phyloP scores from a whole-genome alignment of 2,113 vertebrate species.

The Mixornis gularis region DNA sequence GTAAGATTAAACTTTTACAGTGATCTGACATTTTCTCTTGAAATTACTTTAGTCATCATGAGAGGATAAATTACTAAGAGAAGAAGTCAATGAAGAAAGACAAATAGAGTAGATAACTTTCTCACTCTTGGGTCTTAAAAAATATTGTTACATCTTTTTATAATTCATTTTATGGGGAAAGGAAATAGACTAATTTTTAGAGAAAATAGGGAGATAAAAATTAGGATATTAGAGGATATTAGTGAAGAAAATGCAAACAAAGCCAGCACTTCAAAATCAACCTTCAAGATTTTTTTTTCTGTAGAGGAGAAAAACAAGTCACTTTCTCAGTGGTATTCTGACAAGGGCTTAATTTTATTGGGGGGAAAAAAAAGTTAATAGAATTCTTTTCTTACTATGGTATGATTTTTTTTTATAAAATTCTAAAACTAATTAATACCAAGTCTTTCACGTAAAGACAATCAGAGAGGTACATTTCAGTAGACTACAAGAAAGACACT shows the following conservation, averaged over 20 bases:
- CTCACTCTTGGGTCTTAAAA: not conserved
- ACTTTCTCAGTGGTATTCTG: not conserved
- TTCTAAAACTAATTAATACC: not conserved
- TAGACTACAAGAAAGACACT: not conserved
- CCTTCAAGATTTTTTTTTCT: not conserved
- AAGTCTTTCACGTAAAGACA: not conserved
- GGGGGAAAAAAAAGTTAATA: not conserved
- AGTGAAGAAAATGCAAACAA: not conserved
- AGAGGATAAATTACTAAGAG: not conserved
- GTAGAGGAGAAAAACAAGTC: not conserved
- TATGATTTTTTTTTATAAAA: not conserved
- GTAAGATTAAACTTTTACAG: not conserved
- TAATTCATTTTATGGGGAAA: not conserved
- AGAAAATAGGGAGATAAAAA: not conserved
- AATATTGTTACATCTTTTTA: not conserved
- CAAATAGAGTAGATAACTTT: not conserved
- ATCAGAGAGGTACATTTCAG: not conserved
- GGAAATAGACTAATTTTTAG: not conserved
- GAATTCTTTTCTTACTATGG: not conserved
- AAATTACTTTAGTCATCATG: not conserved
- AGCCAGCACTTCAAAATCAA: not conserved
- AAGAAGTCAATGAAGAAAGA: not conserved
- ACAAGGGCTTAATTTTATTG: not conserved
- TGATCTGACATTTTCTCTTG: not conserved
- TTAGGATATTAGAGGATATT: not conserved